Evolutionary conservation across 1,140 invertebrate species (phyloP).

Genomic region (Euura lappo): DNA sequence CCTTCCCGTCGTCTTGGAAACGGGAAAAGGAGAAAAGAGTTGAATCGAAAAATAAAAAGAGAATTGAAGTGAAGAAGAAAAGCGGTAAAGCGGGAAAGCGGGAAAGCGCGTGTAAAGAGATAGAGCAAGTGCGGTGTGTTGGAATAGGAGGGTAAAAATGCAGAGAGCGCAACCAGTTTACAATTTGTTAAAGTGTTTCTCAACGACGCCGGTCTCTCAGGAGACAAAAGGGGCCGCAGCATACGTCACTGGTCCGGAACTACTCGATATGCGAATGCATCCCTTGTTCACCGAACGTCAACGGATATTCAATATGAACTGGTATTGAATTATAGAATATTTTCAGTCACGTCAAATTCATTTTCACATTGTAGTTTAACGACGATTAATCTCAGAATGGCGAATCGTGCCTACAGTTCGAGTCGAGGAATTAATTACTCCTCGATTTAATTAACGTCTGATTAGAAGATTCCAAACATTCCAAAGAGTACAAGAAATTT

Average conservation of each 20-base stretch:
- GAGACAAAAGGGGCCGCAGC: neutral
- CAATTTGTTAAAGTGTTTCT: conserved; percentile 5
- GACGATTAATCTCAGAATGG: too few relatives aligned
- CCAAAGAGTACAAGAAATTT: too few relatives aligned
- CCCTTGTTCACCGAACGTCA: too few relatives aligned
- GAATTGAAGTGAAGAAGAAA: neutral
- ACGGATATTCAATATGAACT: too few relatives aligned
- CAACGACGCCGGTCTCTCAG: neutral
- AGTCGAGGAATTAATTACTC: too few relatives aligned
- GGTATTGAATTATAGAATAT: too few relatives aligned
- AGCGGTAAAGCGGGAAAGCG: neutral
- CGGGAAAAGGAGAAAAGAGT: neutral
- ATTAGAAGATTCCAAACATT: too few relatives aligned
- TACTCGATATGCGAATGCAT: neutral
- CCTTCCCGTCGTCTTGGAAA: neutral
- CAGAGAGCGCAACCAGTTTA: conserved; percentile 2
- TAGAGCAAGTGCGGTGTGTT: neutral
- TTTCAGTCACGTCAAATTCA: too few relatives aligned
- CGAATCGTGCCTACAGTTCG: too few relatives aligned
- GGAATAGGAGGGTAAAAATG: neutral
- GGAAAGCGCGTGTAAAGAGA: neutral
- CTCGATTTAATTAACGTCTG: too few relatives aligned
- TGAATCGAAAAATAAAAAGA: neutral
- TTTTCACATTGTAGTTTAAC: too few relatives aligned
- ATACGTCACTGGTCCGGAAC: neutral